Evolutionary conservation across 2,113 vertebrate genomes (phyloP).

Genomic region (Gobiocypris rarus): DNA sequence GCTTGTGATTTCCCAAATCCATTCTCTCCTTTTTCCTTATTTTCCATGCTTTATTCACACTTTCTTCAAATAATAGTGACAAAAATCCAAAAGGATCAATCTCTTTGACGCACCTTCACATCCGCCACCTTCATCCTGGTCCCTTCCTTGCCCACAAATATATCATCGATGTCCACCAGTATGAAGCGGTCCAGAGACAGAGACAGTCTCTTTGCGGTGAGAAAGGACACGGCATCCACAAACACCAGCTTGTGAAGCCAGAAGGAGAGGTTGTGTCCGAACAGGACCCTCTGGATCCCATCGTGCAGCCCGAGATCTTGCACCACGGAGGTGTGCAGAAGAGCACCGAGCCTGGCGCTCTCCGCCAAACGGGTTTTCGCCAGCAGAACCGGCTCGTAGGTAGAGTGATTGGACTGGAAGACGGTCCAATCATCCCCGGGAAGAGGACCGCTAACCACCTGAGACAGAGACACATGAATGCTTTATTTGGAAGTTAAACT

Average conservation of each 20-base stretch:
- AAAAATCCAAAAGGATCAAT: neutral
- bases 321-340: slow-evolving; percentile 91
- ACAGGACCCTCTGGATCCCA: slow-evolving; percentile 94
- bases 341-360: slow-evolving; percentile 80
- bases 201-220: slow-evolving; percentile 91
- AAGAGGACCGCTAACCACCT: slow-evolving; percentile 83
- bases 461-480: neutral
- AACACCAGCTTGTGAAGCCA: slow-evolving; percentile 98
- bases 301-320: slow-evolving; percentile 97
- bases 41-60: neutral
- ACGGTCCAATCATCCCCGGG: slow-evolving; percentile 97
- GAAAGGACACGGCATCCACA: slow-evolving; percentile 92
- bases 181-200: slow-evolving; percentile 92
- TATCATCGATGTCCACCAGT: slow-evolving; percentile 95
- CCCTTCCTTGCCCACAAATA: slow-evolving; percentile 98
- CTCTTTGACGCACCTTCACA: slow-evolving; percentile 83
- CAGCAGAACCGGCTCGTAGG: slow-evolving; percentile 91
- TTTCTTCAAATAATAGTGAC: neutral
- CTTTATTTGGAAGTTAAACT: no score
- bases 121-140: slow-evolving; percentile 97
- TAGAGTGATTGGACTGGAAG: slow-evolving; percentile 98
- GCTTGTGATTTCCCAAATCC: neutral
- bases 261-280: slow-evolving; percentile 95
- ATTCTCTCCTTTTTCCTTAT: neutral
- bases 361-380: slow-evolving; percentile 93